Base-by-base conservation (phyloP, 2,113 vertebrate species). In the Acrocephalus kingi region DNA sequence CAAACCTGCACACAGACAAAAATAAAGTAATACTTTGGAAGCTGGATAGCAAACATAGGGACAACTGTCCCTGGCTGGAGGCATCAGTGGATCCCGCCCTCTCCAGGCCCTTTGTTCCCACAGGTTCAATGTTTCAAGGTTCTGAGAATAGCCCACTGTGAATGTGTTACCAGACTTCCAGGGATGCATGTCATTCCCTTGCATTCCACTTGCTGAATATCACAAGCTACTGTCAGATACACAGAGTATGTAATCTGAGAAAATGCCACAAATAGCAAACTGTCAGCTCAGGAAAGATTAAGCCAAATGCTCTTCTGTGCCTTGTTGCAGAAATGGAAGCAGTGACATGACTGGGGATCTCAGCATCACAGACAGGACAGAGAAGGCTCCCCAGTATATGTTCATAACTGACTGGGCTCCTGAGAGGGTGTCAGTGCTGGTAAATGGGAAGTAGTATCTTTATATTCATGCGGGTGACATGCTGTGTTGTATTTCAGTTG, bases 251-350 rank as follows among this genome's bases (percentile, higher is more conserved):
- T 93, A 94, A 92, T 96, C 87, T 80, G 90, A 80, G 82, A 94
- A 97, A 96, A 96, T 67, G 84, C 93, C 87, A 90, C 91, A 88
- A 96, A 96, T 93, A 96, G 94, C 75, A 69, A 94, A 88, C 94
- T 96, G 94, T 96, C 93, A 90, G 87, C 72, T 77, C 92, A 92
- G 79, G 45, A 67, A 56, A 90, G 87, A 94, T 96, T 97, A 97
- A 95, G 52, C 84, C 92, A 93, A 96, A 93, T 90, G 87, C 52
- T 96, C 39, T 91, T 85, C 82, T 27, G 46, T 86, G 92, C 73
- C 76, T 84, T 55, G 33, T 37, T 0, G 0, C 64, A 88, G 51
- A 94, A 95, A 95, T 45, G 69, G 73, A 80, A 67, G 63, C 55
- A 59, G 52, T 1, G 1, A 55, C 54, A 74, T 16, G 71, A 35